Conservation (phyloP, 1,140 invertebrate genomes). For the Papilio dardanus region DNA sequence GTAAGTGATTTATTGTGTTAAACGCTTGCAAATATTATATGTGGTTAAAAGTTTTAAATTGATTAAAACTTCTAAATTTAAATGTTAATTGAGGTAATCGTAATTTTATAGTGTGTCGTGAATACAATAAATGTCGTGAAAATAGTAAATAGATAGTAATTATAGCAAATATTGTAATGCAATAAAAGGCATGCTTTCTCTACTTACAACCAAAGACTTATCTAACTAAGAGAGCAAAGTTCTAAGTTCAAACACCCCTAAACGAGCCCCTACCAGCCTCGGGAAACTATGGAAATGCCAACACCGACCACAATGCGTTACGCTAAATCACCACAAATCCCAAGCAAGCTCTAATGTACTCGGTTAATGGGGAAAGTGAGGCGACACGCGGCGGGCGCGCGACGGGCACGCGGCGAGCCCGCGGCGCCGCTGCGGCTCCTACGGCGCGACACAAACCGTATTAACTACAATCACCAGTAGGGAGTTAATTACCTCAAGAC, state of each 20-base stretch:
- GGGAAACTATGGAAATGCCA: conserved; percentile 50
- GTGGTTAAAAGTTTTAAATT: neutral
- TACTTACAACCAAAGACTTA: conserved; percentile 30
- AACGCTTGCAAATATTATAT: neutral
- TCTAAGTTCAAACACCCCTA: conserved; percentile 35
- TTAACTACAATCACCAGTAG: conserved; percentile 80
- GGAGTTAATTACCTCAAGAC: conserved; percentile 82
- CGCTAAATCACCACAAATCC: conserved; percentile 60
- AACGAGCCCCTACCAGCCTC: conserved; percentile 32
- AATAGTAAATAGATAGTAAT: conserved; percentile 5
- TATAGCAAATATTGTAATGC: conserved; percentile 1
- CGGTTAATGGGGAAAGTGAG: conserved; percentile 55
- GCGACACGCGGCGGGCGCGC: conserved; percentile 42
- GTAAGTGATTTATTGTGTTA: neutral
- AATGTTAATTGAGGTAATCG: neutral
- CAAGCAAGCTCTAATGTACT: conserved; percentile 72
- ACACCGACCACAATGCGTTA: conserved; percentile 56
- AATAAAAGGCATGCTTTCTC: conserved; percentile 28
- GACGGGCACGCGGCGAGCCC: conserved; percentile 35
- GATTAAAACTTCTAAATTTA: neutral
- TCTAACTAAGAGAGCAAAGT: conserved; percentile 31
- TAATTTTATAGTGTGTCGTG: neutral
- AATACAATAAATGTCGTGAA: conserved; percentile 7
- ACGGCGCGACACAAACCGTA: conserved; percentile 65
- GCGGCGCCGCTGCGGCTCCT: conserved; percentile 49